Evolutionary conservation across 2,888 invertebrate genomes (phyloP).

Genomic region (Eucriotettix oculatus): DNA sequence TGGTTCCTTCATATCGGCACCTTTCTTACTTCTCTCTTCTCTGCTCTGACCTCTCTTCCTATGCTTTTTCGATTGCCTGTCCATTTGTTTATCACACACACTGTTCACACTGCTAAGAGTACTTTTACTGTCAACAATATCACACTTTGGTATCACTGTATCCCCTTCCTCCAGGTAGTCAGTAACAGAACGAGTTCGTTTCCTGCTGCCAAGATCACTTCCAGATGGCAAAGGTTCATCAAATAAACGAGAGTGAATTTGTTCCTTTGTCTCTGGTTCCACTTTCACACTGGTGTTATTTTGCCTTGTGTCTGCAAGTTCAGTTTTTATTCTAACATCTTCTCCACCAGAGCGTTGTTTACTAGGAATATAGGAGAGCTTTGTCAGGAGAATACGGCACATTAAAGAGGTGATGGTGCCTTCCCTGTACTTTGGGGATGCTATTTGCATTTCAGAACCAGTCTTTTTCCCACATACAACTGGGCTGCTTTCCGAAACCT

Average conservation of each 20-base stretch:
- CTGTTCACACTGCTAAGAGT: neutral
- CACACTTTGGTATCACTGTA: slow-evolving; percentile 10
- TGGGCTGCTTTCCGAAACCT: neutral
- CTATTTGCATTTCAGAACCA: too few species aligned
- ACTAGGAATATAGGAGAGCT: neutral
- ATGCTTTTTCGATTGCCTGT: slow-evolving; percentile 5
- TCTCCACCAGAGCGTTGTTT: neutral
- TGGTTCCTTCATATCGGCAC: neutral
- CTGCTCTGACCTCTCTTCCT: slow-evolving; percentile 2
- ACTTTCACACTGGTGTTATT: neutral
- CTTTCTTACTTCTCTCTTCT: neutral
- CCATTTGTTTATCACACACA: neutral
- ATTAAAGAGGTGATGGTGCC: neutral
- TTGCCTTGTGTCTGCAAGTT: neutral
- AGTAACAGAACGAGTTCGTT: slow-evolving; percentile 3
- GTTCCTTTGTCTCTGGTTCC: neutral
- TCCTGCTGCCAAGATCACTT: neutral
- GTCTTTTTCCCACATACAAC: too few species aligned
- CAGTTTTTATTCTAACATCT: neutral
- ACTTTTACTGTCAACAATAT: slow-evolving; percentile 7
- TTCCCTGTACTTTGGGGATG: too few species aligned
- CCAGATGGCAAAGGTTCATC: neutral
- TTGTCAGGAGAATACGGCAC: neutral
- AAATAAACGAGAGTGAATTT: neutral
- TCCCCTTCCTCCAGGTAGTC: slow-evolving; percentile 6